Conservation (phyloP, 2,797 vertebrate genomes). For the Salmo trutta region DNA sequence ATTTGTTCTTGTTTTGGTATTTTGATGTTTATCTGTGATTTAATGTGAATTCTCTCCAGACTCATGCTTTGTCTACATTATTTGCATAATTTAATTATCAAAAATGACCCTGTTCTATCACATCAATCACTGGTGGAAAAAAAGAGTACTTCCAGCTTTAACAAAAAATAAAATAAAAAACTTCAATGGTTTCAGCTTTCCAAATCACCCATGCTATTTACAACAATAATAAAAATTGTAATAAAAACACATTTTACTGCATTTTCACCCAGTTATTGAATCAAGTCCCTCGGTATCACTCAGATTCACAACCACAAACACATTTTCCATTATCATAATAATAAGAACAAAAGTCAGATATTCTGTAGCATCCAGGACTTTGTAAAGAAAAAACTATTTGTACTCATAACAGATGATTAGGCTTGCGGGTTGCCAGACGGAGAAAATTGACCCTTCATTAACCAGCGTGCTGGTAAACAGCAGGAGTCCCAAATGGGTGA, state of each 20-base stretch:
- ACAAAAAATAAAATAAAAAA: neutral
- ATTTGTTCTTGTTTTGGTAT: constrained; percentile 43
- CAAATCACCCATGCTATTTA: neutral
- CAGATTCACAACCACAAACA: constrained; percentile 55
- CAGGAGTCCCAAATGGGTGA: constrained; percentile 51
- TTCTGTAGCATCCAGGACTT: constrained; percentile 35
- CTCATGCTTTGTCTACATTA: constrained; percentile 48
- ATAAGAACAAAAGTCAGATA: constrained; percentile 15
- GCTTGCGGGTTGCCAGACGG: constrained; percentile 55
- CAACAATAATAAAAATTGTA: constrained; percentile 30
- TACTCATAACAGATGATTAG: constrained; percentile 61
- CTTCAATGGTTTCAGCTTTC: neutral
- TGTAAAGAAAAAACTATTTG: constrained; percentile 55
- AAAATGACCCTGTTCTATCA: constrained; percentile 39
- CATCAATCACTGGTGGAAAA: constrained; percentile 45
- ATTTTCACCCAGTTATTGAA: constrained; percentile 27
- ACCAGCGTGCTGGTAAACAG: constrained; percentile 59
- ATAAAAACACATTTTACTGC: neutral
- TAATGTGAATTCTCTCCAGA: constrained; percentile 46
- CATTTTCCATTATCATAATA: constrained; percentile 48
- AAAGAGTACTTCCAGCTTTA: neutral
- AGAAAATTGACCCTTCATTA: constrained; percentile 61
- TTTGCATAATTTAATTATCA: constrained; percentile 60
- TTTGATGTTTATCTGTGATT: constrained; percentile 45
- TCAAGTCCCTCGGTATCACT: constrained; percentile 43